Evolutionary conservation across 2,113 vertebrate species (phyloP).

Genomic region (Athene noctua): DNA sequence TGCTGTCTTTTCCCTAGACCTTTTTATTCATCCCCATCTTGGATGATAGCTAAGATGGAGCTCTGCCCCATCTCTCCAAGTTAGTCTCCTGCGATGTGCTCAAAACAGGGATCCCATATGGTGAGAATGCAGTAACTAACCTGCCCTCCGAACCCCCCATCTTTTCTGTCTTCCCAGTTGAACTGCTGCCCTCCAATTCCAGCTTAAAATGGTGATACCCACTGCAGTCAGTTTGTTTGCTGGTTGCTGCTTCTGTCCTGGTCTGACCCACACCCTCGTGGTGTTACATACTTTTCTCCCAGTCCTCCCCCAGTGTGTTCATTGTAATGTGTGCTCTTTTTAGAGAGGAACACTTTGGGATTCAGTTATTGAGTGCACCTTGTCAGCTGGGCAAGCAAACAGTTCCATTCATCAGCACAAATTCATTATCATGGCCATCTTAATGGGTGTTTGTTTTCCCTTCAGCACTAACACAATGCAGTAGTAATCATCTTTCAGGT

Average conservation of each 20-base stretch:
- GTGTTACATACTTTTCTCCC: not conserved
- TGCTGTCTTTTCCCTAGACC: not conserved
- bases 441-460: not conserved
- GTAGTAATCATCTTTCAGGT: not conserved
- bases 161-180: not conserved
- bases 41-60: not conserved
- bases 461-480: not conserved
- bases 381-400: not conserved
- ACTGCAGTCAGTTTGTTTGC: not conserved
- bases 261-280: not conserved
- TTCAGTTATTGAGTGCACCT: not conserved
- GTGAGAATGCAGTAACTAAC: not conserved
- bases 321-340: not conserved
- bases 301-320: accelerated
- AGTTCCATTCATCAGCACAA: not conserved
- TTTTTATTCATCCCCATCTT: not conserved
- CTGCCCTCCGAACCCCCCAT: not conserved
- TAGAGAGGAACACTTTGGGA: not conserved
- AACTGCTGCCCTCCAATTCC: not conserved
- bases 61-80: not conserved
- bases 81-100: not conserved
- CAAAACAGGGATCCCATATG: not conserved
- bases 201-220: not conserved
- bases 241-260: not conserved
- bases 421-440: not conserved